A percentile compares a stretch with the other conserved stretches of the same genome.
Conservation (phyloP, 2,113 vertebrate genomes). For the Falcunculus frontatus region DNA sequence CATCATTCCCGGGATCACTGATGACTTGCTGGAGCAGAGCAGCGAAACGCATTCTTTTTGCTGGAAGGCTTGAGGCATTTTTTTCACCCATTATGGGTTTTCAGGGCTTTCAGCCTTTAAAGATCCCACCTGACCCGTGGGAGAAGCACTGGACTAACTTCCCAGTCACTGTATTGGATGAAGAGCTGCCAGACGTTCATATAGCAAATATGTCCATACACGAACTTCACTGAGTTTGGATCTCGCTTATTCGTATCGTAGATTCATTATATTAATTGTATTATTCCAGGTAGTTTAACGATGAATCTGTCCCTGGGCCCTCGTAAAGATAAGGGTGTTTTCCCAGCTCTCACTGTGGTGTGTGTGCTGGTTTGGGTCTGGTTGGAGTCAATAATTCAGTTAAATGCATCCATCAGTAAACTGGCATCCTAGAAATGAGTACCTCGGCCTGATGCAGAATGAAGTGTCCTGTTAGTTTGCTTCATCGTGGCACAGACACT, state of each 20-base stretch:
- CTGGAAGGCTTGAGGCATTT: neutral
- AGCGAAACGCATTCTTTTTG: neutral
- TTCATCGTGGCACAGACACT: rapidly evolving
- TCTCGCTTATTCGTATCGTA: neutral
- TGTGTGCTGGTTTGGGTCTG: neutral
- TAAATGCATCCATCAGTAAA: neutral
- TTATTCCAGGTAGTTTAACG: rapidly evolving
- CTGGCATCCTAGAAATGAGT: neutral
- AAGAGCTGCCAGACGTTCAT: neutral
- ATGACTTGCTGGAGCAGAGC: rapidly evolving
- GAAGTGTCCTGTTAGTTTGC: neutral
- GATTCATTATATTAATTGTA: neutral
- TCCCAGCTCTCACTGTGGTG: too few species aligned
- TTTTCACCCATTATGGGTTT: neutral
- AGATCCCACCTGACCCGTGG: neutral
- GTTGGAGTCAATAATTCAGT: neutral
- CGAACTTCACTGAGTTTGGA: neutral
- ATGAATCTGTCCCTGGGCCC: neutral
- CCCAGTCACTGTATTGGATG: neutral
- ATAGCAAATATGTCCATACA: rapidly evolving
- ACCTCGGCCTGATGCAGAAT: neutral
- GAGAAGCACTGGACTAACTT: neutral
- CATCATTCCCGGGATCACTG: rapidly evolving
- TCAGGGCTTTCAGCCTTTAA: neutral
- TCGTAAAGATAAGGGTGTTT: neutral